These are phyloP conservation scores for Cryptotis parvus DNA, from an alignment of 2,113 vertebrate genomes.

Conservation along the genomic window DNA sequence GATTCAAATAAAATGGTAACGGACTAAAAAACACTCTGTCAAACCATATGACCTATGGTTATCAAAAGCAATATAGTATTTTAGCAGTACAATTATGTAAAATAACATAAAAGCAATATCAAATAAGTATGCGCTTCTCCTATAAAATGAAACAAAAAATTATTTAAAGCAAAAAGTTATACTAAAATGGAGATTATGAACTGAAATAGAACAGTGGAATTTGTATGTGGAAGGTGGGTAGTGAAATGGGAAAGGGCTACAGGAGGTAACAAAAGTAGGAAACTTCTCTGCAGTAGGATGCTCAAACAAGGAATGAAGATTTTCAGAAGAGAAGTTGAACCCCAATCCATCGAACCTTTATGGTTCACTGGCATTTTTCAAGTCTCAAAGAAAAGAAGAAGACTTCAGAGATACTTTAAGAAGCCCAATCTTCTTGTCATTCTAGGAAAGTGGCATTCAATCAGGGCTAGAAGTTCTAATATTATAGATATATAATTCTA, in stretches of 20 bases:
- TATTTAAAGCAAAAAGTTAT: background rate
- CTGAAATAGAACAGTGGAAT: background rate
- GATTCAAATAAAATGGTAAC: background rate
- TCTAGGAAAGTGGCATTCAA: too few species aligned
- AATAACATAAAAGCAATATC: background rate
- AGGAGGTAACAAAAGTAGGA: too few species aligned
- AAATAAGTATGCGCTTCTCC: background rate
- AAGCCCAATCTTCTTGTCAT: background rate
- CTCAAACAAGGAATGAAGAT: too few species aligned
- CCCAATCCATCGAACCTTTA: too few species aligned
- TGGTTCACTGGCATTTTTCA: too few species aligned
- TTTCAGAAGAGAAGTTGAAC: too few species aligned
- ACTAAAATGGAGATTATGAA: background rate
- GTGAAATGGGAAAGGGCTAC: background rate
- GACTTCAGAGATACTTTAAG: too few species aligned
- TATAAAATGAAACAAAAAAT: slow-evolving; percentile 31
- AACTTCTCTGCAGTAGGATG: too few species aligned
- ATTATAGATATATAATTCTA: background rate
- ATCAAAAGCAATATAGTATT: background rate
- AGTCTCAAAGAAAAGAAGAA: too few species aligned
- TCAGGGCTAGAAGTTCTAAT: too few species aligned
- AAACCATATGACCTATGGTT: slow-evolving; percentile 25
- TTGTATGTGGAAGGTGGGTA: background rate
- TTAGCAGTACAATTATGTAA: background rate
- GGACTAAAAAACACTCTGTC: background rate